Conservation (phyloP, 2,797 vertebrate genomes). For the Alcedo quadribrachys region DNA sequence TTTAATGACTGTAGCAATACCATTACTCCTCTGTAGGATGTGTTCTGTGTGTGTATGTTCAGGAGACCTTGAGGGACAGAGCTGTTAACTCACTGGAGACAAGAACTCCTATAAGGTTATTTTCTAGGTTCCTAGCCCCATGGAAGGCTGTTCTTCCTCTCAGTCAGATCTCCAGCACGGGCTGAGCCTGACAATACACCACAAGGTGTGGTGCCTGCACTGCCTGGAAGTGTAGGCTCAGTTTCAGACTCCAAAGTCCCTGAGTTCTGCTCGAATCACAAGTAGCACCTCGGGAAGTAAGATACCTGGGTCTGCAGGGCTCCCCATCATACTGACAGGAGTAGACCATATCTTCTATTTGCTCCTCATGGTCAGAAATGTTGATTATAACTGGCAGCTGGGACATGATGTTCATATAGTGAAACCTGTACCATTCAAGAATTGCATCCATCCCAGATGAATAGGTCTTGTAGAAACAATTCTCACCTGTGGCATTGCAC, state of each 20-base stretch:
- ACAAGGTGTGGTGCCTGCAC: background rate
- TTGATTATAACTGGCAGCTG: slow-evolving; percentile 17
- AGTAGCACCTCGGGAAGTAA: fast-evolving
- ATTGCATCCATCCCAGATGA: slow-evolving; percentile 54
- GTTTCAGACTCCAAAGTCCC: background rate
- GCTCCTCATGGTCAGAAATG: background rate
- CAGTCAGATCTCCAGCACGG: background rate
- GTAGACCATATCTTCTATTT: slow-evolving; percentile 48
- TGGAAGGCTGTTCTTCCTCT: background rate
- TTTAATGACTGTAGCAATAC: background rate
- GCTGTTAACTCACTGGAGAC: background rate
- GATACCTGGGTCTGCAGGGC: slow-evolving; percentile 64
- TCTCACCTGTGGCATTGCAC: slow-evolving; percentile 66
- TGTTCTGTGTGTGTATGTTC: background rate
- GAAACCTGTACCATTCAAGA: slow-evolving; percentile 74
- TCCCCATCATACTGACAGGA: slow-evolving; percentile 61
- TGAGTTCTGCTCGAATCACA: background rate
- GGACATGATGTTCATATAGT: slow-evolving; percentile 74
- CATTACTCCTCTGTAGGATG: background rate
- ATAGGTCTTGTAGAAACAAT: slow-evolving; percentile 68
- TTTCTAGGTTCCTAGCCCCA: background rate
- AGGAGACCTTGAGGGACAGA: background rate
- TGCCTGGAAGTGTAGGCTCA: background rate
- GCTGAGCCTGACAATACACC: background rate
- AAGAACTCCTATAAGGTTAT: background rate